Percentiles rank a stretch among this genome's conserved stretches.
Evolutionary conservation across 2,797 vertebrate species (phyloP).

Genomic region (Rhabdophis nuchalis): DNA sequence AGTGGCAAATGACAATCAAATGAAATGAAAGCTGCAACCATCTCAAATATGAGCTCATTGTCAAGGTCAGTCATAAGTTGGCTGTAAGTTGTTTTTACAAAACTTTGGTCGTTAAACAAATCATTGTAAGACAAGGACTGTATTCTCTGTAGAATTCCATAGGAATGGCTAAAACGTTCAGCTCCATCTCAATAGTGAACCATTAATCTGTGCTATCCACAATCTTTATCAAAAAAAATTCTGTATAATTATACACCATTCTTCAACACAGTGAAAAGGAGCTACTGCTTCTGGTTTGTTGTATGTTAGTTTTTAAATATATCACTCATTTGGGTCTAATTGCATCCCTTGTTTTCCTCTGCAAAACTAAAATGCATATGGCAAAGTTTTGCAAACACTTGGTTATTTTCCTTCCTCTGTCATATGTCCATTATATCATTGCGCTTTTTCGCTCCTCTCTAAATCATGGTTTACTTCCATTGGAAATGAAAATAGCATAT

Average conservation of each 20-base stretch:
- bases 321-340: background rate
- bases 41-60: too few species aligned
- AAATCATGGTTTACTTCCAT: background rate
- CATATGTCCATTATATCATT: constrained; percentile 11
- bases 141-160: background rate
- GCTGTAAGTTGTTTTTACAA: too few species aligned
- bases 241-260: background rate
- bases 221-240: background rate
- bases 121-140: background rate
- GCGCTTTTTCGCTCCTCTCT: background rate
- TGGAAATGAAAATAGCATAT: background rate
- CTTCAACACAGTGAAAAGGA: background rate
- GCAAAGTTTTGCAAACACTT: constrained; percentile 17
- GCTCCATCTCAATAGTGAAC: background rate
- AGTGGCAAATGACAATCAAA: too few species aligned
- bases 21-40: too few species aligned
- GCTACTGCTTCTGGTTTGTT: background rate
- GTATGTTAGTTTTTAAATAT: background rate
- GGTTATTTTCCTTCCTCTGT: background rate
- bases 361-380: constrained; percentile 5
- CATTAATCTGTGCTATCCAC: background rate
- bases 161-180: background rate
- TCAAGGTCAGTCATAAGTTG: too few species aligned
- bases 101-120: background rate
- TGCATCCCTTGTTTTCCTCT: background rate